phyloP scores from a whole-genome alignment of 53 echinoderm and acorn worm species.

The Stichopus horrens region DNA sequence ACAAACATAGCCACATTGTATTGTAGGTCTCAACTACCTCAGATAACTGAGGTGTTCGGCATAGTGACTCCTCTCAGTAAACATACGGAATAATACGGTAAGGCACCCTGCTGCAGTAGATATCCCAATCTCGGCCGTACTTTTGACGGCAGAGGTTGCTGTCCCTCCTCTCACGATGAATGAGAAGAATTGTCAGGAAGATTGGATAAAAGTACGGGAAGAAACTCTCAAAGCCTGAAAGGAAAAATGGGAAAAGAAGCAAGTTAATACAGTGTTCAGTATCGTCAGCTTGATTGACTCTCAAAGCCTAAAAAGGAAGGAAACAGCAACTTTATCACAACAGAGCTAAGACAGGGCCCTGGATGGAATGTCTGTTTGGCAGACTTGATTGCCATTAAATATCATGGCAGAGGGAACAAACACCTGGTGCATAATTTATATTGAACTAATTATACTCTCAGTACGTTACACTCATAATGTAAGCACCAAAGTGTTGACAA shows the following conservation, averaged over 20 bases:
- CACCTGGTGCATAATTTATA: too few species aligned
- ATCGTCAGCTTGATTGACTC: background rate
- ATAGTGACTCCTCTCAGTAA: constrained; percentile 52
- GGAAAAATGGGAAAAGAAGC: background rate
- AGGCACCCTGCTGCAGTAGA: constrained; percentile 74
- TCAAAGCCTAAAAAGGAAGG: background rate
- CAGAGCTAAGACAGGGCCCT: too few species aligned
- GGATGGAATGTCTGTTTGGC: too few species aligned
- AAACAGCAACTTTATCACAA: background rate
- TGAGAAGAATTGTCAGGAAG: constrained; percentile 76
- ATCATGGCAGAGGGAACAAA: too few species aligned
- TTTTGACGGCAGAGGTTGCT: constrained; percentile 72
- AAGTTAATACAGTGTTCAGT: too few species aligned
- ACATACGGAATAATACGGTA: constrained; percentile 83
- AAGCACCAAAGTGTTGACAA: too few species aligned
- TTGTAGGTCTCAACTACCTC: background rate
- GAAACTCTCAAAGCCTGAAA: constrained; percentile 66
- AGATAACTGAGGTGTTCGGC: background rate
- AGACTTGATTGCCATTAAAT: too few species aligned
- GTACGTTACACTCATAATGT: too few species aligned
- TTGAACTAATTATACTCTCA: too few species aligned
- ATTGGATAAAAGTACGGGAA: constrained; percentile 90
- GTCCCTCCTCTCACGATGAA: constrained; percentile 83
- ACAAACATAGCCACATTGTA: background rate
- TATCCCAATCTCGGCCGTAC: constrained; percentile 84